Base-by-base conservation (phyloP, 2,113 vertebrate species). In the Sinocyclocheilus anshuiensis region DNA sequence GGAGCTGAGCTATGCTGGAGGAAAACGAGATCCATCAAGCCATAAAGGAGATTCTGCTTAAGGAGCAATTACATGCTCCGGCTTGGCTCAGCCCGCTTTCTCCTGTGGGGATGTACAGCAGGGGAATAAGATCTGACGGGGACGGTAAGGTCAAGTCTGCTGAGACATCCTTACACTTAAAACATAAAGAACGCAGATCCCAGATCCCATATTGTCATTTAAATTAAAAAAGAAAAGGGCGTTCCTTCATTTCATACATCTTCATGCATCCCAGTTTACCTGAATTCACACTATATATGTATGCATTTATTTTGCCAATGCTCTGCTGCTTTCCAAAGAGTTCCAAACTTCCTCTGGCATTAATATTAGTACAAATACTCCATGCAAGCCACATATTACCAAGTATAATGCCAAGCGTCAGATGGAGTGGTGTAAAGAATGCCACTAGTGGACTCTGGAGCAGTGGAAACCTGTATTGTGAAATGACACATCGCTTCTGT, bases 1-100 rank as follows among this genome's bases (percentile, higher is more conserved):
- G 9, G 81, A 82, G 81, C 81, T 48, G 80, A 82, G 80, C 80
- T 29, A 69, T 16, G 61, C 61, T 82, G 45, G 16, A 53, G 81
- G 81, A 82, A 67, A 82, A 82, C 71, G 63, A 82, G 48, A 53
- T 50, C 63, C 81, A 82, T 82, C 81, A 82, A 71, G 36, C 61
- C 81, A 53, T 82, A 48, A 71, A 82, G 63, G 48, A 71, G 63
- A 71, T 82, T 82, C 63, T 33, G 81, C 81, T 71, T n/a, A 53
- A 82, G 81, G 81, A 53, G 81, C 45, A 82, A 82, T 71, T 71
- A 82, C 45, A 82, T 26, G 80, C 63, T 26, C 26, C 9, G 42
- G 61, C 4, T 63, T 36, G 12, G 29, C 78, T 69, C 63, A 10
- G 45, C 22, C 48, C 80, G 26, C 24, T 69, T 82, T 45, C 57